Evolutionary conservation across 1,140 invertebrate genomes (phyloP).

Genomic region (Calliopsis andreniformis): DNA sequence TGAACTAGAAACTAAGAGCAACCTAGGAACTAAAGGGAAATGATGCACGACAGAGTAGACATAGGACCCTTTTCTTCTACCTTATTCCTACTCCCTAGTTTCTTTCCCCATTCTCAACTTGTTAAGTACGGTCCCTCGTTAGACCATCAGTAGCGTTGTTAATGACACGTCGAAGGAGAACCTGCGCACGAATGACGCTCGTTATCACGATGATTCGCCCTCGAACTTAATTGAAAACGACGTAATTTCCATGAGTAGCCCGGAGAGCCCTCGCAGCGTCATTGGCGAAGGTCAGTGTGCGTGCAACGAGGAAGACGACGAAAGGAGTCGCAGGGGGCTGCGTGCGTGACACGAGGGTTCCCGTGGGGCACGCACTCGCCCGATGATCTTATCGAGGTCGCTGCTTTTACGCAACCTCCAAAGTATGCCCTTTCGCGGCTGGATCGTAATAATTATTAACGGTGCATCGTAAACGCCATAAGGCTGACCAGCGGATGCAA

Average conservation of each 20-base stretch:
- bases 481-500: too few species aligned
- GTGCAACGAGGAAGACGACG: conserved; percentile 61
- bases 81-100: too few species aligned
- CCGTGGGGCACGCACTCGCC: conserved; percentile 55
- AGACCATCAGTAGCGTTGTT: conserved; percentile 3
- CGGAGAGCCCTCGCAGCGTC: conserved; percentile 20
- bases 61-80: too few species aligned
- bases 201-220: conserved; percentile 75
- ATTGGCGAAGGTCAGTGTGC: conserved; percentile 73
- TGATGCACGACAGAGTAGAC: too few species aligned
- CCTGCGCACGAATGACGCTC: conserved; percentile 52
- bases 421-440: conserved; percentile 59
- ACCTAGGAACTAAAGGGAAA: too few species aligned
- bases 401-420: conserved; percentile 62
- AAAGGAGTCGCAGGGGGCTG: too few species aligned
- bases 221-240: conserved; percentile 75
- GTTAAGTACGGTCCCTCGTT: not conserved
- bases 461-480: conserved; percentile 22
- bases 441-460: conserved; percentile 60
- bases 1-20: too few species aligned
- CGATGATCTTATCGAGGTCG: conserved; percentile 68
- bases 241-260: conserved; percentile 76
- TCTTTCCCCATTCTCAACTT: too few species aligned
- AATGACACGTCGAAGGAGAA: conserved; percentile 3
- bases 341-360: conserved; percentile 47